Evolutionary conservation across 2,888 invertebrate species (phyloP).

Genomic region (Lamellibrachia columna): DNA sequence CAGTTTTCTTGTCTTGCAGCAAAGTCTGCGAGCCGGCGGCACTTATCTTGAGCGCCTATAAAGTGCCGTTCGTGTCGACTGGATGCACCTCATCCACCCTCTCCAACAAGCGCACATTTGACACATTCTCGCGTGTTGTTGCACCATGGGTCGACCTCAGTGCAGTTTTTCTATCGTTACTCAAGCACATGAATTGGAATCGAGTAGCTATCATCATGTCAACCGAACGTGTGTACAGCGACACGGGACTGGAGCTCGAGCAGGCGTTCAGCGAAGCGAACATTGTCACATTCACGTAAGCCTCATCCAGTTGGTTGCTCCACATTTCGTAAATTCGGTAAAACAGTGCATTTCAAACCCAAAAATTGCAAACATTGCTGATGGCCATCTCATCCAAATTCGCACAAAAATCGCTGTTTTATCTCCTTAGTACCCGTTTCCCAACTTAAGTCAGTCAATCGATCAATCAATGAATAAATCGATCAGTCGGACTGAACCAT

Average conservation of each 20-base stretch:
- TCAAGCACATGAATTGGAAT: not conserved
- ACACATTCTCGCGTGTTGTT: not conserved
- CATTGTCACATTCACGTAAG: not conserved
- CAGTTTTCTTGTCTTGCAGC: not conserved
- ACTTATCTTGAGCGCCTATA: not conserved
- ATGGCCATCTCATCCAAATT: too few relatives aligned
- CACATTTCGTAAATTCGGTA: not conserved
- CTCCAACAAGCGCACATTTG: not conserved
- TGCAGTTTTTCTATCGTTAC: not conserved
- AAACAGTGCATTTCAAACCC: too few relatives aligned
- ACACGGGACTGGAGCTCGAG: not conserved
- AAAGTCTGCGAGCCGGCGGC: not conserved
- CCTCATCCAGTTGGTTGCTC: not conserved
- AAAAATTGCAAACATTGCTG: too few relatives aligned
- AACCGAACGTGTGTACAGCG: not conserved
- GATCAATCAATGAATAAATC: not conserved
- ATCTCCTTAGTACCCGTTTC: too few relatives aligned
- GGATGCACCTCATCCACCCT: not conserved
- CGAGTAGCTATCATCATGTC: conserved; percentile 2
- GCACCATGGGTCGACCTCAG: not conserved
- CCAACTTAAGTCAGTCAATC: not conserved
- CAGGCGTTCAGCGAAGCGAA: not conserved
- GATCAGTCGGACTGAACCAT: not conserved
- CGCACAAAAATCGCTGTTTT: too few relatives aligned
- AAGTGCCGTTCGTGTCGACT: conserved; percentile 19